Evolutionary conservation across 2,888 invertebrate species (phyloP).

Genomic region (Lithophane semibrunnea): DNA sequence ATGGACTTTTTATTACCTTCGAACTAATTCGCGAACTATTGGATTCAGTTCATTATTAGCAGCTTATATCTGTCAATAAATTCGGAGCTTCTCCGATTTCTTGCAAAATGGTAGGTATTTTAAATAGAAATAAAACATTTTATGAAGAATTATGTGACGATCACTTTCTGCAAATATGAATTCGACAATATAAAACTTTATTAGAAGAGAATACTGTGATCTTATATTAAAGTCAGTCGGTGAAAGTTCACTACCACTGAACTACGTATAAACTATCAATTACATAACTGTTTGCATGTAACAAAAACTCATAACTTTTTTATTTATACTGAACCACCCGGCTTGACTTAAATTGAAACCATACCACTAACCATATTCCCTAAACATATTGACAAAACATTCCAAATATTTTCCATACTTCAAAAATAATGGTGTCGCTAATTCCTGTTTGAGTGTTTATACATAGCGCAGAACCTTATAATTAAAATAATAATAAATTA

Average conservation of each 20-base stretch:
- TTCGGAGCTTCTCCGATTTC: constrained; percentile 15
- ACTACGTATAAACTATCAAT: neutral
- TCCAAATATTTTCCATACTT: neutral
- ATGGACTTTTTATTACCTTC: constrained; percentile 36
- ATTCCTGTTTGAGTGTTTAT: neutral
- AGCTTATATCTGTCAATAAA: constrained; percentile 34
- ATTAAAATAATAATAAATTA: neutral
- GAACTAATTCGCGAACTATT: constrained; percentile 31
- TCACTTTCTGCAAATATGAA: constrained; percentile 28
- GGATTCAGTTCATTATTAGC: constrained; percentile 23
- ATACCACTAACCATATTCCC: neutral
- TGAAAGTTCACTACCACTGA: neutral
- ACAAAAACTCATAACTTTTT: neutral
- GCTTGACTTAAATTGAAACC: neutral
- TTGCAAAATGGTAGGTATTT: constrained; percentile 28
- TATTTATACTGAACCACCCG: too few relatives aligned
- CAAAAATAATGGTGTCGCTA: neutral
- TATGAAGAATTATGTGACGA: constrained; percentile 28
- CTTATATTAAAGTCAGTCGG: neutral
- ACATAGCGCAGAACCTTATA: neutral
- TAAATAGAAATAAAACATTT: constrained; percentile 58
- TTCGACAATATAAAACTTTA: neutral
- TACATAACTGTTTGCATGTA: neutral
- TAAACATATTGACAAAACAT: neutral
- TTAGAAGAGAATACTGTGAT: neutral